Evolutionary conservation across 2,888 invertebrate species (phyloP).

Genomic region (Hipparchia sbordonii): DNA sequence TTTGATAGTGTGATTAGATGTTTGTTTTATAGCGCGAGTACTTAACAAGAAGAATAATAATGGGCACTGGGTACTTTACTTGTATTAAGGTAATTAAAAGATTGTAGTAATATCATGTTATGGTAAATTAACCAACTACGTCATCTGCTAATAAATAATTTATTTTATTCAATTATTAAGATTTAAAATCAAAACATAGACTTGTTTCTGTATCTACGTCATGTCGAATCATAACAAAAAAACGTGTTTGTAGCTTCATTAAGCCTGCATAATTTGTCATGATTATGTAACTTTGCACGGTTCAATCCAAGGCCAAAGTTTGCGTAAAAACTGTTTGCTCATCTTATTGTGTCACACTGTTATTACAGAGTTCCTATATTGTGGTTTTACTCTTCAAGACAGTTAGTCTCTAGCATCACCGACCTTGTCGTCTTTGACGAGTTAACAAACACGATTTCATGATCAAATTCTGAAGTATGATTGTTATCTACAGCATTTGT

Average conservation of each 20-base stretch:
- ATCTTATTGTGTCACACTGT: slow-evolving; percentile 33
- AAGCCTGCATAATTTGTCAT: background rate
- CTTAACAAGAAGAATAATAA: no score
- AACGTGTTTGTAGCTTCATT: background rate
- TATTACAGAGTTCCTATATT: background rate
- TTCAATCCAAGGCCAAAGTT: slow-evolving; percentile 39
- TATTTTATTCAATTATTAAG: slow-evolving; percentile 7
- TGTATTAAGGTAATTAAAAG: no score
- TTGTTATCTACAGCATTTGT: background rate
- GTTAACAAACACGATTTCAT: background rate
- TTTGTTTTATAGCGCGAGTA: no score
- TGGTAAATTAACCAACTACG: slow-evolving; percentile 11
- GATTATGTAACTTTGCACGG: slow-evolving; percentile 1
- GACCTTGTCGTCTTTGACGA: slow-evolving; percentile 21
- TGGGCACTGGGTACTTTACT: no score
- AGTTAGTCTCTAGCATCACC: slow-evolving; percentile 17
- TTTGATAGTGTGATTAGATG: no score
- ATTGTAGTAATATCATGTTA: background rate
- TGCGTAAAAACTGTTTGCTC: slow-evolving; percentile 44
- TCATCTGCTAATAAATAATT: background rate
- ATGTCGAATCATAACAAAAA: slow-evolving; percentile 3
- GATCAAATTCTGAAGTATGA: background rate
- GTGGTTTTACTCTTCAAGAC: slow-evolving; percentile 12
- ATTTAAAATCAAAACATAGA: background rate
- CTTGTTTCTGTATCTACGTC: background rate